Evolutionary conservation across 2,797 vertebrate species (phyloP), one percentile per base, ranked within the genome.

Genomic region (Pogoniulus pusillus): DNA sequence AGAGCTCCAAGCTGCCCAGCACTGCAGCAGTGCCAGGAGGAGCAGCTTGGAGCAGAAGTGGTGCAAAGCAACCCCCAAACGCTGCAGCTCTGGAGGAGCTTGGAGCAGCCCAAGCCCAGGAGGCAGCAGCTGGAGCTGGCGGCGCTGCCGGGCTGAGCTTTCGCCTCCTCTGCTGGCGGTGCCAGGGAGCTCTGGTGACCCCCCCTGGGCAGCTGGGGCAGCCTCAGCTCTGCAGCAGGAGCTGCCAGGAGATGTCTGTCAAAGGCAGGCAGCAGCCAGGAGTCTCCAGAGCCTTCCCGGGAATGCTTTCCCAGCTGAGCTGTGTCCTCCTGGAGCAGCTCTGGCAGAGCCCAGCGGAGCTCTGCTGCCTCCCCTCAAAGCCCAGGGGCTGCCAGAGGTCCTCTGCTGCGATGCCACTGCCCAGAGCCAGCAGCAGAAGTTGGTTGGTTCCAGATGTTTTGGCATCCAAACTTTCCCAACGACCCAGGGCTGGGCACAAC

Each of bases 21-120:
- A n/a, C n/a, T n/a, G n/a, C n/a, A n/a, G n/a, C n/a, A n/a, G n/a
- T n/a, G n/a, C 78, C n/a, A 0, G 1, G 10, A 32, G 65, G 63
- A 90, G 90, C 90, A 29, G 62, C 90, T 90, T 87, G 7, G 68
- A 85, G 83, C 30, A 47, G 80, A 41, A 70, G n/a, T n/a, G 63
- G 78, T 19, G 76, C n/a, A 43, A 70, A 80, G 9, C 57, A 18
- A 27, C 53, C 41, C 66, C 71, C 18, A 47, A 69, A 35, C 1
- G 26, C 4, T 41, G 75, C 4, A 32, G 55, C 4, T 63, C 76
- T 78, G 83, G 93, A 82, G 57, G 80, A 37, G 55, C 27, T 35
- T 60, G 79, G 84, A 92, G 55, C 6, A 4, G 22, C 49, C 49
- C 24, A 24, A 4, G 22, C 49, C 49, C 24, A 24, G 13, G 49